These are phyloP conservation scores for Crotalus helleri DNA, from an alignment of 2,113 vertebrate species.

Conservation along the genomic window DNA sequence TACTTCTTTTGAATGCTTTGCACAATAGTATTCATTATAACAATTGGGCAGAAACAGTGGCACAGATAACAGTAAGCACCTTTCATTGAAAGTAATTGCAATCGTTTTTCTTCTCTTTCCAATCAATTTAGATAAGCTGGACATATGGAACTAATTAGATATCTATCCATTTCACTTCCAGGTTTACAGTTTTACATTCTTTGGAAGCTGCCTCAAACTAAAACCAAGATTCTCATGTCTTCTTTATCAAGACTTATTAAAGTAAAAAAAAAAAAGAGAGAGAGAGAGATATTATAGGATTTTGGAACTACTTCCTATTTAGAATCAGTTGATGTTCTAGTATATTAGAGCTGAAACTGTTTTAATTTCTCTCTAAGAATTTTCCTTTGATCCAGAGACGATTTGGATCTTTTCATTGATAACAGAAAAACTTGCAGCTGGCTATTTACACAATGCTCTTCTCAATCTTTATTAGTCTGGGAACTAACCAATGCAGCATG, in stretches of 20 bases:
- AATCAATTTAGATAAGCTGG: neutral
- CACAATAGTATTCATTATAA: neutral
- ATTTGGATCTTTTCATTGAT: neutral
- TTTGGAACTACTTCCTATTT: neutral
- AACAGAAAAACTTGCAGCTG: neutral
- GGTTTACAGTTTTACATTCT: neutral
- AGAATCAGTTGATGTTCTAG: neutral
- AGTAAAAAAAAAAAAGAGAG: neutral
- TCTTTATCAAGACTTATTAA: neutral
- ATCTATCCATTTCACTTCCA: neutral
- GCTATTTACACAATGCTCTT: neutral
- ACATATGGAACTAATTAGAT: neutral
- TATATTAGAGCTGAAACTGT: neutral
- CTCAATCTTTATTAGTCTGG: neutral
- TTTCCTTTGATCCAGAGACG: neutral
- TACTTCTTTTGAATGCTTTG: neutral
- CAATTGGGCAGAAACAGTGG: neutral
- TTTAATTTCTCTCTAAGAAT: neutral
- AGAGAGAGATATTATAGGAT: neutral
- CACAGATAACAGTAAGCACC: neutral
- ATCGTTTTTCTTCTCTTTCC: neutral
- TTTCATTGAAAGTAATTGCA: neutral
- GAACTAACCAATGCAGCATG: neutral
- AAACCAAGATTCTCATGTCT: neutral
- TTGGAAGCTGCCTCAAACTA: neutral